Percentiles rank a stretch among this genome's conserved stretches.
Evolutionary conservation across 35 echinoderm and acorn worm genomes (phyloP).

Genomic region (Patiria miniata): DNA sequence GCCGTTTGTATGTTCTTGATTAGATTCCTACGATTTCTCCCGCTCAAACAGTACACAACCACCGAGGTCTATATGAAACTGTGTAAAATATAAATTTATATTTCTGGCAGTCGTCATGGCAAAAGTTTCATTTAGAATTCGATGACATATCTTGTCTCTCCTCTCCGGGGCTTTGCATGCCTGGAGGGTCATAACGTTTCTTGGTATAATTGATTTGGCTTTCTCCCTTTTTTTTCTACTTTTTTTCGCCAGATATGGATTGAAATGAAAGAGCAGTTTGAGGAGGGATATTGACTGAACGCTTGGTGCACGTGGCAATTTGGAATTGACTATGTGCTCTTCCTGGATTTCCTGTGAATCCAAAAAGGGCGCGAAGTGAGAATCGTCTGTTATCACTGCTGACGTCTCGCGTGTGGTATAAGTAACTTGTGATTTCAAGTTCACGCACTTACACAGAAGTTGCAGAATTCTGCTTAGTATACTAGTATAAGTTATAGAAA

Average conservation of each 20-base stretch:
- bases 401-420: too few species aligned
- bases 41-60: neutral
- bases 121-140: constrained; percentile 14
- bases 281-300: neutral
- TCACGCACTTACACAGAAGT: too few species aligned
- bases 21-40: neutral
- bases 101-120: too few species aligned
- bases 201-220: constrained; percentile 1
- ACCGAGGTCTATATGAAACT: neutral
- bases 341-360: neutral
- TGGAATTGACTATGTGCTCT: neutral
- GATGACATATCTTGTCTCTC: neutral
- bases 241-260: neutral
- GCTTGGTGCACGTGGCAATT: constrained; percentile 3
- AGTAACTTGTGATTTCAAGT: too few species aligned
- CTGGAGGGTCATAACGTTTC: constrained; percentile 22
- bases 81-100: too few species aligned
- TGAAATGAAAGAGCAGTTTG: neutral
- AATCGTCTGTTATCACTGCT: too few species aligned
- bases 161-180: neutral
- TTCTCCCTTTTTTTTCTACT: neutral
- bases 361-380: too few species aligned
- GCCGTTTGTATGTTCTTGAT: constrained; percentile 13
- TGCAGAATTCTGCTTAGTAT: too few species aligned
- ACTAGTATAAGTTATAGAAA: too few species aligned